Base-by-base conservation (phyloP, 2,888 invertebrate genomes). In the Eristalis intricaria region DNA sequence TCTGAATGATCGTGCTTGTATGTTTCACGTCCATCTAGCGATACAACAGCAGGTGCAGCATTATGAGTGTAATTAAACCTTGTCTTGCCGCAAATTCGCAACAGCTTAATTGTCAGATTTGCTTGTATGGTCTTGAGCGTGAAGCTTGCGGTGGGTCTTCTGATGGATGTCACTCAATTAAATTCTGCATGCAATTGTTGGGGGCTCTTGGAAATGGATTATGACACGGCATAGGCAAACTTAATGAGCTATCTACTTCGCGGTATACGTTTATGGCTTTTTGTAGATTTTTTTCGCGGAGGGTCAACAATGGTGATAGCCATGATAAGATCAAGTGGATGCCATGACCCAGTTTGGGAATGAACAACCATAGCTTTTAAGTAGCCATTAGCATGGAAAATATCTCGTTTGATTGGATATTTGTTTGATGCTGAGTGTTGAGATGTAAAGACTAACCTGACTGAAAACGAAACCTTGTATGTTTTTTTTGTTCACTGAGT, bases 11-110 rank as follows among this genome's bases (percentile, higher is more conserved):
- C 26, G 43, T 32, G 13, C 26, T 32, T 15, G 15, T 35, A 32
- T 64, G 0, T 23, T 64, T 15, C 15, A 13, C 15, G 19, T 56
- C n/a, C 23, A 23, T 22, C 38, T 23, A n/a, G n/a, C n/a, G n/a
- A n/a, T n/a, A n/a, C n/a, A 69, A 32, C 50, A 35, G 22, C 50
- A 77, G 69, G 61, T 76, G 76, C 15, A 35, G 1, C 22, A 29
- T 32, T n/a, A 32, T 29, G 13, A 15, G 26, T 29, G 23, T 19
- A 66, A 60, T 65, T 61, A 69, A 35, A 23, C 58, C 65, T 65
- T 58, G 38, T 23, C 13, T 66, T 26, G 26, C 38, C 13, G 35
- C 61, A 35, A 43, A 69, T 77, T 69, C 22, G 15, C 8, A 63
- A 61, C n/a, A 35, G 19, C 4, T 66, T 76, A 58, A 60, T 66